Evolutionary conservation across 2,888 invertebrate species (phyloP), one percentile per base, ranked within the genome.

Genomic region (Polymixis flavicincta): DNA sequence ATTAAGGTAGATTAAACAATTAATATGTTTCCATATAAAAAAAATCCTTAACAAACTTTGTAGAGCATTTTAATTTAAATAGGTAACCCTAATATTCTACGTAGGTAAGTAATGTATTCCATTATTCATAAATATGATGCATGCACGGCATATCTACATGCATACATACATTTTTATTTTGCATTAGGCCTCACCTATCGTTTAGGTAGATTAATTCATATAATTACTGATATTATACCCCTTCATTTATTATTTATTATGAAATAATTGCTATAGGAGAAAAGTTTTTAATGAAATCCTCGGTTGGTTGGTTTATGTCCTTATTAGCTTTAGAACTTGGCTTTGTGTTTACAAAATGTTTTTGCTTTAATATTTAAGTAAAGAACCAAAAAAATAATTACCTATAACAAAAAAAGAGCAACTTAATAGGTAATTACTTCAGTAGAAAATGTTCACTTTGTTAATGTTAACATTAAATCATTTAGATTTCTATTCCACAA

Each of bases 61-160:
- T 25, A 48, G 74, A 50, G 42, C 19, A 17, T 61, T 32, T 25
- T 60, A 28, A 13, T 48, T 50, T 57, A 50, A 72, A 67, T 57
- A 59, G n/a, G 37, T 65, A 60, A 75, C 65, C 42, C 42, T 61
- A 19, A 14, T 67, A 59, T 66, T 64, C 28, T 54, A 54, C 67
- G 14, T 37, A 50, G 50, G 50, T 32, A 59, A 37, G 37, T 65
- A 60, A 84, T 63, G 55, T 60, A 74, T 74, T 78, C 32, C 74
- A 84, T 84, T 84, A 77, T 80, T 84, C 84, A 84, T 80, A 68
- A 73, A 75, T 63, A 71, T 73, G 48, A 68, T 74, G 71, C 64
- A 75, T 77, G 75, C 73, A 74, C 64, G 72, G 37, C 50, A 59
- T 48, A 57, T n/a, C 28, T 52, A 50, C 50, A 65, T 77, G 72